Evolutionary conservation across 2,888 invertebrate species (phyloP).

Genomic region (Eudasyphora cyanicolor): DNA sequence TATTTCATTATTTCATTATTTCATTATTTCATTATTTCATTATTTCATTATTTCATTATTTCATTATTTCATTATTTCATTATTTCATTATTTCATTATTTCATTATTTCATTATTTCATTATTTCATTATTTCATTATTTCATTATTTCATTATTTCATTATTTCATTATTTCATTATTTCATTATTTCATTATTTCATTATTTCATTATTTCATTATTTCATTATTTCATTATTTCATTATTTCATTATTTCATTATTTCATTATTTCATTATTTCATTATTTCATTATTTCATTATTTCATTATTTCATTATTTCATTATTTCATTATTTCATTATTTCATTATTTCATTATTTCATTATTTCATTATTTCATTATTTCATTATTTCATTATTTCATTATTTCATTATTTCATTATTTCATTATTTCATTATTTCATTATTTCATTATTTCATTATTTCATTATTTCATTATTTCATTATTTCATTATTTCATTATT

Average conservation of each 20-base stretch:
- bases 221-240: neutral
- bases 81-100: constrained; percentile 11
- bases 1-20: neutral
- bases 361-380: too few relatives aligned
- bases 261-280: too few relatives aligned
- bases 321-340: too few relatives aligned
- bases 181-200: neutral
- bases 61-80: neutral
- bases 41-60: constrained; percentile 26
- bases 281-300: too few relatives aligned
- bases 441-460: too few relatives aligned
- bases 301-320: too few relatives aligned
- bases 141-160: neutral
- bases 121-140: constrained; percentile 11
- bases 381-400: too few relatives aligned
- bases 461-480: too few relatives aligned
- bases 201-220: constrained; percentile 4
- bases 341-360: too few relatives aligned
- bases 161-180: neutral
- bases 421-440: too few relatives aligned
- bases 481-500: too few relatives aligned
- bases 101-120: neutral
- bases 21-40: constrained; percentile 38
- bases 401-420: too few relatives aligned
- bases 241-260: neutral